These are phyloP conservation scores for Glyphotaelius pellucidus DNA, from an alignment of 2,888 invertebrate species.

Conservation along the genomic window DNA sequence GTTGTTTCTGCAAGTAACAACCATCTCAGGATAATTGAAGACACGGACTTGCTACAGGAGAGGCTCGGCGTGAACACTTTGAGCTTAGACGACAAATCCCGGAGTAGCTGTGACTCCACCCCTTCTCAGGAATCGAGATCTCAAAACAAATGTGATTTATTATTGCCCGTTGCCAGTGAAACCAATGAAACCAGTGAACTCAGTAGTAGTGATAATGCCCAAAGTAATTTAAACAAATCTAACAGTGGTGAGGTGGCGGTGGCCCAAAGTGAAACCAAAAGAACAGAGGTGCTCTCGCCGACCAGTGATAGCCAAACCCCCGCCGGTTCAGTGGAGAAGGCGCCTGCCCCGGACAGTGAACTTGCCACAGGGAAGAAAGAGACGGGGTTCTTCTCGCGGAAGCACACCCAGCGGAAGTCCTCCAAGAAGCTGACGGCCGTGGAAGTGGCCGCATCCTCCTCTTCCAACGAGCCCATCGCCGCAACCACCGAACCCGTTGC, in stretches of 20 bases:
- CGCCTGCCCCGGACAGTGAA: slow-evolving; percentile 7
- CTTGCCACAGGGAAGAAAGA: slow-evolving; percentile 67
- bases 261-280: slow-evolving; percentile 67
- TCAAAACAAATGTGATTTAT: slow-evolving; percentile 56
- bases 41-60: slow-evolving; percentile 50
- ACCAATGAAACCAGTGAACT: slow-evolving; percentile 47
- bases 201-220: background rate
- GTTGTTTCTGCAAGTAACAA: background rate
- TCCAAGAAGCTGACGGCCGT: slow-evolving; percentile 72
- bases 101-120: background rate
- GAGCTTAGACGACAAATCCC: slow-evolving; percentile 23
- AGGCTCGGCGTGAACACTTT: slow-evolving; percentile 2
- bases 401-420: slow-evolving; percentile 74
- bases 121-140: slow-evolving; percentile 48
- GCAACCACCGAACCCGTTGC: slow-evolving; percentile 22
- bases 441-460: slow-evolving; percentile 38
- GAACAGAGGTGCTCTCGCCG: slow-evolving; percentile 9
- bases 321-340: slow-evolving; percentile 55
- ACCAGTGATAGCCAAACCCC: background rate
- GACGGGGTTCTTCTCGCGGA: slow-evolving; percentile 72
- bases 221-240: slow-evolving; percentile 69
- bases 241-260: slow-evolving; percentile 75
- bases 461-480: background rate
- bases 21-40: slow-evolving; percentile 50
- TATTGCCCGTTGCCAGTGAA: slow-evolving; percentile 47